Evolutionary conservation across 2,888 invertebrate species (phyloP), one percentile per base, ranked within the genome.

Genomic region (Lasioglossum lativentre): DNA sequence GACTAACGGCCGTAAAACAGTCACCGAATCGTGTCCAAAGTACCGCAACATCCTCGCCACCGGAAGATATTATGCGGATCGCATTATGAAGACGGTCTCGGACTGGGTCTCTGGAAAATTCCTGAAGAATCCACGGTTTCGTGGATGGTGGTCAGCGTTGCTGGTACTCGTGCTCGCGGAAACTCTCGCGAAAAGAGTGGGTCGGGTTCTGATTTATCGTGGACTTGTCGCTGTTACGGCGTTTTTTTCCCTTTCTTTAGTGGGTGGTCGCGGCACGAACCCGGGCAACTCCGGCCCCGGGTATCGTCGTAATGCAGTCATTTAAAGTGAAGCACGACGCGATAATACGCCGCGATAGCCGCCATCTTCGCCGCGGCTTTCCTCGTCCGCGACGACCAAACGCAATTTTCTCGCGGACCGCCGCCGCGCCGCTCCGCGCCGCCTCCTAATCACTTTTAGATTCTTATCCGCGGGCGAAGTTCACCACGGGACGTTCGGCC

Each of bases 291-390:
- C 78, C 76, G 71, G n/a, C 45, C 74, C 63, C 30, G 68, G 68
- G 81, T 80, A 85, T 85, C 85, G 70, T 47, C 78, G 70, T 90
- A 90, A 90, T 82, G 86, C 87, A 90, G 87, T 90, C 90, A 82
- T 86, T 90, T 89, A 85, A 80, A 83, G 77, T 86, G 86, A 90
- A 82, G 79, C 80, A 88, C 88, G 88, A 82, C 81, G 90, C 88
- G 90, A 90, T 90, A 88, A 90, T 88, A 82, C 77, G 73, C 34
- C 80, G 72, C 90, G 86, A 90, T 89, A 90, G 80, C 81, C 80
- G 68, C 42, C 82, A 82, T 86, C 78, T 83, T 82, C 70, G 45
- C 63, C 59, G 16, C 59, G 59, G 63, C 2, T 63, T 71, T 34
- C 27, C 75, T 72, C 59, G 45, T 56, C 47, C 56, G 12, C 56